Conservation (phyloP, 2,797 vertebrate genomes). For the Thamnophis elegans region DNA sequence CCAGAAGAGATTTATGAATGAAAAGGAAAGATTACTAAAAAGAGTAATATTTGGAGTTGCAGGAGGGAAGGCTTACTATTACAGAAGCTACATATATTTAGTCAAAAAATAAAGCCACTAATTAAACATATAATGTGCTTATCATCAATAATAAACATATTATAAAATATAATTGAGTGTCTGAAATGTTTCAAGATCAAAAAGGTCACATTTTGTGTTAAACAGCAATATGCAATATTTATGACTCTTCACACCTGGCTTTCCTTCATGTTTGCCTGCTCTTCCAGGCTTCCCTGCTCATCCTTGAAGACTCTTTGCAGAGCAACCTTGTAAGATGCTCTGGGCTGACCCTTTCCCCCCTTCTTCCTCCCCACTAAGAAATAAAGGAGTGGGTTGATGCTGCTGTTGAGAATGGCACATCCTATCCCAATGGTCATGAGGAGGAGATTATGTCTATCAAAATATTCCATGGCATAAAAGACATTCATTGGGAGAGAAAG, state of each 20-base stretch:
- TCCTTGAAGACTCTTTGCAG: neutral
- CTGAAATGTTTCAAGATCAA: too few species aligned
- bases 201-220: too few species aligned
- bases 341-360: neutral
- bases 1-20: too few species aligned
- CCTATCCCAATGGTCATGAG: neutral
- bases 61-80: too few species aligned
- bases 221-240: neutral
- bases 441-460: neutral
- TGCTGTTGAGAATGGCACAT: neutral
- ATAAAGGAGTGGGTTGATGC: neutral
- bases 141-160: too few species aligned
- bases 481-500: neutral
- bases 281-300: neutral
- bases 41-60: too few species aligned
- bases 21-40: too few species aligned
- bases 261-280: rapidly evolving
- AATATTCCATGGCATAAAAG: rapidly evolving
- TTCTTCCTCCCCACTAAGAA: neutral
- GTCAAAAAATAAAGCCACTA: too few species aligned
- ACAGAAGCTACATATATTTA: too few species aligned
- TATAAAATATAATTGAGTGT: too few species aligned
- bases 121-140: too few species aligned
- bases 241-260: neutral
- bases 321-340: neutral